Base-by-base conservation (phyloP, 2,797 vertebrate species). In the Spatula clypeata region DNA sequence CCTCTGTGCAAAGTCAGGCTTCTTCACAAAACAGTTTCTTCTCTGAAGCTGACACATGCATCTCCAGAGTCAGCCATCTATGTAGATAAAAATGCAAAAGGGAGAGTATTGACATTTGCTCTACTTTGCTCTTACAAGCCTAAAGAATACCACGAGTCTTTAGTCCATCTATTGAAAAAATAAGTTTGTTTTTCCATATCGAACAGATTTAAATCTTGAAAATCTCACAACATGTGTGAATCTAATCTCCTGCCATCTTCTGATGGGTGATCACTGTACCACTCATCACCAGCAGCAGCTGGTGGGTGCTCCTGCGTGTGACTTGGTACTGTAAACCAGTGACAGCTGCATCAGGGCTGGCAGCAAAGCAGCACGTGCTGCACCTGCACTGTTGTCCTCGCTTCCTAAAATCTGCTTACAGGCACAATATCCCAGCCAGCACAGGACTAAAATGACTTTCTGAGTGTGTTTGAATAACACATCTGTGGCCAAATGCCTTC, bases 311-410 rank as follows among this genome's bases (percentile, higher is more conserved):
- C 17, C 64, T 2, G 54, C 31, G 34, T 70, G 9, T 21, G 9
- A 3, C 57, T 3, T 29, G 55, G n/a, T 16, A 34, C 27, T 20
- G 23, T 67, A 8, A 1, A 11, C 3, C 9, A 9, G 5, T 0
- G 21, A 51, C 70, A 53, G 5, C 23, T 3, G 17, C 45, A 40
- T 13, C 1, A n/a, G 13, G 13, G 54, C 16, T 18, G 71, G 58
- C 24, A 1, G 4, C 19, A 1, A 32, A 42, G 82, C 27, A 18
- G 7, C 40, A 24, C 27, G 16, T 3, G 26, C 32, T 7, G 38
- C 0, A 34, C 13, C 75, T 15, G 61, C 27, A 5, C 16, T 8
- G 0, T 0, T 26, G 26, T 62, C 36, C 60, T 62, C 5, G 16
- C 36, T 61, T 40, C 18, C 60, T 29, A 38, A 29, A 13, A 38